phyloP scores from a whole-genome alignment of 2,888 invertebrate genomes.

The Apotomis betuletana region DNA sequence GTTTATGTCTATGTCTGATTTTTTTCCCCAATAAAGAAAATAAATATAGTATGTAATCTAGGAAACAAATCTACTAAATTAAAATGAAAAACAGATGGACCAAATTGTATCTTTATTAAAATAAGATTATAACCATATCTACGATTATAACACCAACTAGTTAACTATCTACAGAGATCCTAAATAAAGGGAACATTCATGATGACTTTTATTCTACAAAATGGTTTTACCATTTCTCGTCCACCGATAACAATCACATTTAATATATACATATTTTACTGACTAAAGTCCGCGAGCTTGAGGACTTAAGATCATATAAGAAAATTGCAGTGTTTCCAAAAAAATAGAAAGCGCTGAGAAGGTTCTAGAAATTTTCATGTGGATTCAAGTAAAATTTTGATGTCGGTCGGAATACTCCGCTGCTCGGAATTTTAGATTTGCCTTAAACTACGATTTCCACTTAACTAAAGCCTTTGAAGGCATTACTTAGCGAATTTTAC shows the following conservation, averaged over 20 bases:
- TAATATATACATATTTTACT: not conserved
- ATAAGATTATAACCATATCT: conserved; percentile 28
- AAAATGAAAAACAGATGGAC: not conserved
- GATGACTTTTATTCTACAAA: conserved; percentile 22
- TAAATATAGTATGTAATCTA: too few relatives aligned
- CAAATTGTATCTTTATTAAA: conserved; percentile 34
- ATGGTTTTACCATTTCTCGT: conserved; percentile 31
- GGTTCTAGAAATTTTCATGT: too few relatives aligned
- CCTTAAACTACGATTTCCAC: conserved; percentile 2
- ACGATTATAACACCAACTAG: conserved; percentile 19
- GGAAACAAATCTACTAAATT: not conserved
- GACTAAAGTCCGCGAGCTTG: not conserved
- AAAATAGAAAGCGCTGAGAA: too few relatives aligned
- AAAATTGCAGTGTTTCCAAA: too few relatives aligned
- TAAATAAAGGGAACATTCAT: conserved; percentile 33
- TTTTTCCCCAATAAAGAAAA: too few relatives aligned
- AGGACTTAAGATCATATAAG: too few relatives aligned
- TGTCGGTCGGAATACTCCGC: not conserved
- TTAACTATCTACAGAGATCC: conserved; percentile 33
- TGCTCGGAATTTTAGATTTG: not conserved
- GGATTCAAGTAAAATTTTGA: too few relatives aligned
- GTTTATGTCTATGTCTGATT: too few relatives aligned
- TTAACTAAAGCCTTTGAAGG: not conserved
- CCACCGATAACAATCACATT: conserved; percentile 6
- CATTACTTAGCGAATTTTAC: too few relatives aligned